Conservation (phyloP, 1,140 invertebrate genomes). For the Chymomyza costata region DNA sequence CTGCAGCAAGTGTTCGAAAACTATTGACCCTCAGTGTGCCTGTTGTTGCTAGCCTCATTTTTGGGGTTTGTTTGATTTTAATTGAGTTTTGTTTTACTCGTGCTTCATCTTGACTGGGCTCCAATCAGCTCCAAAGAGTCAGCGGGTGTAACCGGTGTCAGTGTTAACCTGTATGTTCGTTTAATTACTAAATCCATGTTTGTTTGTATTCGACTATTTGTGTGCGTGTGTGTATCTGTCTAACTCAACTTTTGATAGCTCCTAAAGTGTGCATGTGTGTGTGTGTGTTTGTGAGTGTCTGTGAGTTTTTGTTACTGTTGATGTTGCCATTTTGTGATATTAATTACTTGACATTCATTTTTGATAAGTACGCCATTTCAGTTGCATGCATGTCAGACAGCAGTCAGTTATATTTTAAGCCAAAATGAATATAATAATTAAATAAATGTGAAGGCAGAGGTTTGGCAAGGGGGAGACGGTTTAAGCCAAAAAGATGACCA, state of each 20-base stretch:
- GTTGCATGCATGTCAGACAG: no score
- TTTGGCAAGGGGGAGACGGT: no score
- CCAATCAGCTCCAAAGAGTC: constrained; percentile 2
- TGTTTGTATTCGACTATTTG: neutral
- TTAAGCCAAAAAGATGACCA: neutral
- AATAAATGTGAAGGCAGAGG: no score
- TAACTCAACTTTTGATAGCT: neutral
- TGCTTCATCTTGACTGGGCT: constrained; percentile 7
- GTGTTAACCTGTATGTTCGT: constrained; percentile 27
- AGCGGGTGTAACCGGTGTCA: constrained; percentile 12
- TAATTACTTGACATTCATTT: constrained; percentile 16
- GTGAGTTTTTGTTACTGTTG: neutral
- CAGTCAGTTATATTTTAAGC: no score
- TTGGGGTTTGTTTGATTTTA: constrained; percentile 42
- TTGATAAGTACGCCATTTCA: no score
- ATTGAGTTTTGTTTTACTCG: constrained; percentile 51
- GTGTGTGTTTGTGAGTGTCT: neutral
- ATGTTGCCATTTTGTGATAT: neutral
- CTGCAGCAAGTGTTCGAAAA: no score
- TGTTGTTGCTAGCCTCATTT: constrained; percentile 7
- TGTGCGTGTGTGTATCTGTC: neutral
- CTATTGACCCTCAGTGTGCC: neutral
- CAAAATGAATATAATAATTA: no score
- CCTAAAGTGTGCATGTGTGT: neutral
- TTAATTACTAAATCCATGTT: constrained; percentile 25